Base-by-base conservation (phyloP, 2,888 invertebrate genomes). In the Agriopis aurantiaria region DNA sequence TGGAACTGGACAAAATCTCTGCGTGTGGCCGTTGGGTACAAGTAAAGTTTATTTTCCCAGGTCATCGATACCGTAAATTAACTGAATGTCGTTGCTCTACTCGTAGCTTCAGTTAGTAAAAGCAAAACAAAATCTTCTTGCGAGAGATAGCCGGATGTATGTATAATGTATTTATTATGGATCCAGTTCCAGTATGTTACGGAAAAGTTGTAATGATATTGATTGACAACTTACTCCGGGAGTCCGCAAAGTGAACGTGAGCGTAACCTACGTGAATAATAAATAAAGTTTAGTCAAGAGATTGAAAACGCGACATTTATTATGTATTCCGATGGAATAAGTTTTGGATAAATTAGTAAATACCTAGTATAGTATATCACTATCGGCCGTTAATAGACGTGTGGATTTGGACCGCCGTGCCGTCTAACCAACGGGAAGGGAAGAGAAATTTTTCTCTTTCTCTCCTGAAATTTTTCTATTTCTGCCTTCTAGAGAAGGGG, bases 241-340 rank as follows among this genome's bases (percentile, higher is more conserved):
- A 64, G n/a, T 58, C 53, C 59, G 45, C 63, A 52, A 68, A 68
- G 45, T 59, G 60, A 49, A 41, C 60, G 51, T 60, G 45, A 61
- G 48, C 51, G 53, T 46, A 62, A 64, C 59, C 63, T 68, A 55
- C 41, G 41, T 68, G 53, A 68, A 68, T 68, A 68, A 68, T 68
- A 68, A 55, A 68, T 59, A 17, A 33, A 53, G 68, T 68, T 68
- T 64, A 59, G 59, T 58, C n/a, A 64, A 64, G 68, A 59, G 68
- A 68, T 68, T 58, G 63, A 33, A 68, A 68, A 48, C 55, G 52
- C 40, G 40, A 4, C 33, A 68, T 64, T 63, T 59, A 68, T 64
- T 64, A 68, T 63, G 58, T 40, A 63, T 41, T 23, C 56, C 40
- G 12, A 45, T 55, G 41, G 64, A 49, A 55, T 63, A 55, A 63